Evolutionary conservation across 2,113 vertebrate genomes (phyloP).

Genomic region (Corydoras sp.): DNA sequence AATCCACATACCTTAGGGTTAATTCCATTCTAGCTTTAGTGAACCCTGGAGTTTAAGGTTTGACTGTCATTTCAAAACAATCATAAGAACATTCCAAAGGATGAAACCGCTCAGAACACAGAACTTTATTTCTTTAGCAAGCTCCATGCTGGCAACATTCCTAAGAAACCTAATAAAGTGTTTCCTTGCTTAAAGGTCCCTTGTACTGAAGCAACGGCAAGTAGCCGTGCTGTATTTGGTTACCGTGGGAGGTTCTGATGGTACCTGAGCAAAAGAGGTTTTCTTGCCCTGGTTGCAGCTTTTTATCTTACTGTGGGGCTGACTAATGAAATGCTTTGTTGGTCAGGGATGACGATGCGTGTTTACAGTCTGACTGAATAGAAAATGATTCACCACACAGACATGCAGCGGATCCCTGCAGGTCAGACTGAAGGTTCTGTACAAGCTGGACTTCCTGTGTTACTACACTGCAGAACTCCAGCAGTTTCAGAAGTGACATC

Average conservation of each 20-base stretch:
- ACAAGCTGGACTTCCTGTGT: too few species aligned
- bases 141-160: not conserved
- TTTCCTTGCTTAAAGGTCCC: not conserved
- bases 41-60: too few species aligned
- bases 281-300: conserved; percentile 15
- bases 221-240: not conserved
- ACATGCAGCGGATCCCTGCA: not conserved
- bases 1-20: too few species aligned
- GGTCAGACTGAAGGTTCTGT: too few species aligned
- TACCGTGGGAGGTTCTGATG: not conserved
- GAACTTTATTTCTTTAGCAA: not conserved
- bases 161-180: not conserved
- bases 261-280: not conserved
- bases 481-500: too few species aligned
- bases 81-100: not conserved
- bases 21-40: too few species aligned
- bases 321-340: not conserved
- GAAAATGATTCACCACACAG: not conserved
- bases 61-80: not conserved
- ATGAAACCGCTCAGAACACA: not conserved
- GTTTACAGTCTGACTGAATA: not conserved
- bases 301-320: conserved; percentile 26
- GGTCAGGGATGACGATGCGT: conserved; percentile 21
- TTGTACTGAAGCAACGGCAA: not conserved
- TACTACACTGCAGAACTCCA: too few species aligned